Base-by-base conservation (phyloP, 2,888 invertebrate genomes). In the Caenorhabditis doughertyi region DNA sequence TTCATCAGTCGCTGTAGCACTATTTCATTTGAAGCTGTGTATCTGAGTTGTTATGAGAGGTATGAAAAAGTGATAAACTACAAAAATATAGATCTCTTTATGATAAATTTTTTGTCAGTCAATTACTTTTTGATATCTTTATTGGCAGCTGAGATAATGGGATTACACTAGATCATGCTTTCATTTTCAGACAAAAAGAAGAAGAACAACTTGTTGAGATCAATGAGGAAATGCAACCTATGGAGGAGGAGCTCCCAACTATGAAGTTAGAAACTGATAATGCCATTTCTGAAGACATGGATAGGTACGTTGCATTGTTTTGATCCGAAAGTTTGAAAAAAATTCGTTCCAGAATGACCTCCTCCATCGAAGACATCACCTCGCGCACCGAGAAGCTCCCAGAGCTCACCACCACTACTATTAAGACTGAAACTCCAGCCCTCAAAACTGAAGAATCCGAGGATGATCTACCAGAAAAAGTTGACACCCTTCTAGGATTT, bases 401-500 rank as follows among this genome's bases (percentile, higher is more conserved):
- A 32, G 64, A 47, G 5, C 32, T 68, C 11, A 56, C 56, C 1
- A 27, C 53, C 0, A 39, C 60, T 0, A 27, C 53, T 0, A 21
- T 16, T 7, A 32, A 16, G 5, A 4, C 62, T 0, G 44, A 39
- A 35, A 21, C 55, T 27, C 21, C 51, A 51, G 13, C 16, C 9
- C 25, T 55, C 16, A 44, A 27, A n/a, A 18, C 9, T 1, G 25
- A 39, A 13, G 39, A 39, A 39, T 39, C 39, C 8, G 70, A 77
- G 32, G 82, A 79, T 47, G 79, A 82, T 42, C 64, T 82, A 21
- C 82, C 82, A 16, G 79, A 82, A 16, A 82, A 79, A 64, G 73
- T 82, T n/a, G 82, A 82, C 39, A 79, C 82, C 5, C 42, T 82
- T 32, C 70, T 82, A n/a, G 82, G 71, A 11, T 79, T 82, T 51